Percentiles rank a stretch among this genome's conserved stretches.
Evolutionary conservation across 2,113 vertebrate genomes (phyloP).

Genomic region (Chlorocebus sabaeus): DNA sequence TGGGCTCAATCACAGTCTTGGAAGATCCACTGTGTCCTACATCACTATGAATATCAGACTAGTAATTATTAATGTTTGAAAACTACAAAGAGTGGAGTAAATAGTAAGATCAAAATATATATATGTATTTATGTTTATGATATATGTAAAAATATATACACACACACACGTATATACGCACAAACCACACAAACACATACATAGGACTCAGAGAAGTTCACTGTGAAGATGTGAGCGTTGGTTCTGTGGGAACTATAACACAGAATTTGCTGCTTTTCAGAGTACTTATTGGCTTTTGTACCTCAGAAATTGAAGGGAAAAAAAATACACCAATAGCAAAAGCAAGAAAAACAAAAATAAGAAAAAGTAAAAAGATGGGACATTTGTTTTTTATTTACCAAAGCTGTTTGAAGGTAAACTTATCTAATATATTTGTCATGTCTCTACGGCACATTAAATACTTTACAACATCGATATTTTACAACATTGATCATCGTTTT

Average conservation of each 20-base stretch:
- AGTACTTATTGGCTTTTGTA: not conserved
- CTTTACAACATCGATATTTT: not conserved
- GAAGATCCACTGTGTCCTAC: not conserved
- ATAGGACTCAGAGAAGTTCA: not conserved
- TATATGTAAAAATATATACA: no score
- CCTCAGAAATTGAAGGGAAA: not conserved
- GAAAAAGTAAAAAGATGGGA: not conserved
- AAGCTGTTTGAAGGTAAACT: not conserved
- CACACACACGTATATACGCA: rapidly evolving
- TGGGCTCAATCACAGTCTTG: not conserved
- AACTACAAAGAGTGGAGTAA: not conserved
- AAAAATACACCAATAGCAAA: not conserved
- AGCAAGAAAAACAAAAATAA: not conserved
- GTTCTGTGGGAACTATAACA: not conserved
- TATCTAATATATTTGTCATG: not conserved
- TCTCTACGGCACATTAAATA: not conserved
- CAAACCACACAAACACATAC: not conserved
- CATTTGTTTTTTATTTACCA: not conserved
- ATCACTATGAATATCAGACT: not conserved
- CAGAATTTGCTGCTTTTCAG: not conserved
- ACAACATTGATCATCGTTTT: not conserved
- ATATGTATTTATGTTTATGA: not conserved
- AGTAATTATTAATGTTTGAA: not conserved
- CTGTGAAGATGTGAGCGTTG: not conserved
- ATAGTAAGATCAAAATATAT: not conserved